phyloP scores from a whole-genome alignment of 2,888 invertebrate genomes.

The Caenorhabditis japonica region DNA sequence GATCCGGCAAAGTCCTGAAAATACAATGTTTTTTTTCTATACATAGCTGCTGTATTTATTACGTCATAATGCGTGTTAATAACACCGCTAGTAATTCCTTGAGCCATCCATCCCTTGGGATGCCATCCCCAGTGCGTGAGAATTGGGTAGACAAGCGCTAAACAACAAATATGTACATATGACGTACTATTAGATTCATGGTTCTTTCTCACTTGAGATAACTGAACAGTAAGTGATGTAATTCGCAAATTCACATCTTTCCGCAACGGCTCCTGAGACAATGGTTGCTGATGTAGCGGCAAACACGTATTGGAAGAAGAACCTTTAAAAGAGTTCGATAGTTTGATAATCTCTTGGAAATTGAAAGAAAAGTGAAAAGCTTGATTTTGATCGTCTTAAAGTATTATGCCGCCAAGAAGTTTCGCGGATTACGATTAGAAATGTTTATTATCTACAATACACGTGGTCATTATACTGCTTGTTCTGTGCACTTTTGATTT shows the following conservation, averaged over 20 bases:
- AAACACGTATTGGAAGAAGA: slow-evolving; percentile 81
- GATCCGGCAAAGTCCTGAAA: slow-evolving; percentile 80
- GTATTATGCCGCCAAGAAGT: slow-evolving; percentile 34
- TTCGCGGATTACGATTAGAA: slow-evolving; percentile 23
- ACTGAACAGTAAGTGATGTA: slow-evolving; percentile 80
- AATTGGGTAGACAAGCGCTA: slow-evolving; percentile 71
- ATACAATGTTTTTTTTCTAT: neutral
- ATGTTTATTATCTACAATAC: slow-evolving; percentile 10
- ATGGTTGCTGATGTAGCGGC: slow-evolving; percentile 81
- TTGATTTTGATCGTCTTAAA: slow-evolving; percentile 23
- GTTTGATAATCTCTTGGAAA: slow-evolving; percentile 15
- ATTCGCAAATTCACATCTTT: slow-evolving; percentile 80
- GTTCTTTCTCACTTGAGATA: slow-evolving; percentile 80
- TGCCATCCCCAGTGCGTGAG: slow-evolving; percentile 76
- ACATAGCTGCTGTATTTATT: neutral
- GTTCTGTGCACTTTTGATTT: slow-evolving; percentile 43
- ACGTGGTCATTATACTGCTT: slow-evolving; percentile 20
- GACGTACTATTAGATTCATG: neutral
- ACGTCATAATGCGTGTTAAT: slow-evolving; percentile 66
- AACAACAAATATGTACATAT: slow-evolving; percentile 23
- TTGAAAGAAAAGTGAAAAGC: neutral
- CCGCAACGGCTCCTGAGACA: slow-evolving; percentile 80
- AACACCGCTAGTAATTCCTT: slow-evolving; percentile 59
- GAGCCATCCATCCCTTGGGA: slow-evolving; percentile 69
- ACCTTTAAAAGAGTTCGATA: slow-evolving; percentile 30